phyloP scores from a whole-genome alignment of 2,797 vertebrate genomes.

The Rhadinocentrus ornatus region DNA sequence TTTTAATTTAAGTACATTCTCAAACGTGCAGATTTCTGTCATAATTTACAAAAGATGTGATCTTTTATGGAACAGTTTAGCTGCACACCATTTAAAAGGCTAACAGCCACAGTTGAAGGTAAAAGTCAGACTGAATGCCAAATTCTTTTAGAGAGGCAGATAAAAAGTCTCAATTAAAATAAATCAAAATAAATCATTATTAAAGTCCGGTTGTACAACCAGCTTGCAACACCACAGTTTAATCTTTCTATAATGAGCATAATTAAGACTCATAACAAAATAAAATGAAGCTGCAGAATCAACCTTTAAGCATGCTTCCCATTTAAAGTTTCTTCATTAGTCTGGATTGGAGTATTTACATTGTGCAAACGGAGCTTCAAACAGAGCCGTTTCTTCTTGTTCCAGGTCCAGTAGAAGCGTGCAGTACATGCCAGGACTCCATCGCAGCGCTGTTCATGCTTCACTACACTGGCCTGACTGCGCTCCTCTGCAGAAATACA shows the following conservation, averaged over 20 bases:
- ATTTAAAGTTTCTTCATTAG: constrained; percentile 31
- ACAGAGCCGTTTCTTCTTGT: constrained; percentile 24
- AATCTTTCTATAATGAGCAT: constrained; percentile 14
- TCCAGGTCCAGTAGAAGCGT: constrained; percentile 26
- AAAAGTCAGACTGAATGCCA: constrained; percentile 12
- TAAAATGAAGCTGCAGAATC: constrained; percentile 46
- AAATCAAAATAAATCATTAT: constrained; percentile 6
- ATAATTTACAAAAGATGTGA: background rate
- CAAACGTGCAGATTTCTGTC: background rate
- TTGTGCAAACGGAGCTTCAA: constrained; percentile 67
- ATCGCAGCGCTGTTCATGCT: background rate
- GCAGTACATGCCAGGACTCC: background rate
- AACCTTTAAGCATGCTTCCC: constrained; percentile 15
- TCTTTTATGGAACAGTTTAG: constrained; percentile 3
- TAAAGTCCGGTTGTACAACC: constrained; percentile 8
- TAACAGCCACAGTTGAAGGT: background rate
- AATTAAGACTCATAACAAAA: constrained; percentile 24
- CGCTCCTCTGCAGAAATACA: constrained; percentile 10
- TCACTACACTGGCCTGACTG: constrained; percentile 1
- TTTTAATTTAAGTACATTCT: background rate
- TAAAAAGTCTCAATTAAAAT: constrained; percentile 8
- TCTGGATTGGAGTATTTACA: constrained; percentile 58
- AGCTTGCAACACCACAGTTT: constrained; percentile 4
- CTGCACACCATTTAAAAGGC: background rate
- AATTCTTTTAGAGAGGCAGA: constrained; percentile 6